These are phyloP conservation scores for Felis catus DNA, from an alignment of 2,113 vertebrate species.

Conservation along the genomic window F.catus_Fca126_mat1.0 CM031417.1:65200501-65201000, in stretches of 20 bases:
- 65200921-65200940: not conserved
- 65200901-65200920: not conserved
- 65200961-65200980: not conserved
- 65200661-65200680: not conserved
- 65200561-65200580: not conserved
- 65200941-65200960: not conserved
- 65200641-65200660: not conserved
- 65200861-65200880: not conserved
- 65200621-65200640: not conserved
- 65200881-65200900: not conserved
- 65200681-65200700: not conserved
- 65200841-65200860: not conserved
- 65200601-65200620: not conserved
- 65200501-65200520: not conserved
- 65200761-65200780: not conserved
- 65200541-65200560: not conserved
- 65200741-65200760: not conserved
- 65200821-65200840: not conserved
- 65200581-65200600: not conserved
- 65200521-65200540: not conserved
- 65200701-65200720: not conserved
- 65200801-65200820: not conserved
- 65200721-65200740: not conserved
- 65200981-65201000: not conserved
- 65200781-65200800: not conserved